Evolutionary conservation across 2,113 vertebrate species (phyloP), one percentile per base, ranked within the genome.

Genomic region (Dunckerocampus dactyliophorus): DNA sequence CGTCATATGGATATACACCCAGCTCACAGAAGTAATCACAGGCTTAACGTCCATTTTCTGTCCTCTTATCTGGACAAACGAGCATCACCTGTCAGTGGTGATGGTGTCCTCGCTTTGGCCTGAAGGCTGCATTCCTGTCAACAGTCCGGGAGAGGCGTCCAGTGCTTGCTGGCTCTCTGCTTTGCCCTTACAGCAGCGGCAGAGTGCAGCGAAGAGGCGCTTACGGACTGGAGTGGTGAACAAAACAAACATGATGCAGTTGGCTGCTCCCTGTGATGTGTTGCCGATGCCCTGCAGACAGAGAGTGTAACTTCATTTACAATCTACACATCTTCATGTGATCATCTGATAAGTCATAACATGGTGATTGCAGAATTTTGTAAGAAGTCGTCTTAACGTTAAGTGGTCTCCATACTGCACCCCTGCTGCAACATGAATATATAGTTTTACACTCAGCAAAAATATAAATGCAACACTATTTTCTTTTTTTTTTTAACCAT

Each of bases 181-280:
- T 20, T 15, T 7, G 58, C 70, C 49, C 0, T 37, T 66, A 15
- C 76, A 74, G 21, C 89, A 91, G 75, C 88, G 86, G 73, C 85
- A 87, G 1, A 95, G 45, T 2, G 71, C 34, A 0, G 86, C 59
- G 4, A 87, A 47, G 49, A 99, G 90, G 3, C 92, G 91, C 0
- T 78, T 28, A 0, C 95, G 90, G 28, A 99, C 82, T 0, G 84
- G 89, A 0, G 75, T 85, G 0, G 95, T 99, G 19, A 92, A 93
- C 42, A 98, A 76, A 0, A 94, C 93, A 4, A 99, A 99, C 91
- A 94, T 90, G 75, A 97, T 91, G 75, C 97, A 97, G 89, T 99
- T 99, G 74, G 96, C 97, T 0, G 94, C 96, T 74, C 97, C 97
- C 76, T 99, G 97, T 49, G 93, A 95, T 0, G 94, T 98, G 90